Conservation (phyloP, 2,797 vertebrate genomes). For the Rhodeus uyekii region DNA sequence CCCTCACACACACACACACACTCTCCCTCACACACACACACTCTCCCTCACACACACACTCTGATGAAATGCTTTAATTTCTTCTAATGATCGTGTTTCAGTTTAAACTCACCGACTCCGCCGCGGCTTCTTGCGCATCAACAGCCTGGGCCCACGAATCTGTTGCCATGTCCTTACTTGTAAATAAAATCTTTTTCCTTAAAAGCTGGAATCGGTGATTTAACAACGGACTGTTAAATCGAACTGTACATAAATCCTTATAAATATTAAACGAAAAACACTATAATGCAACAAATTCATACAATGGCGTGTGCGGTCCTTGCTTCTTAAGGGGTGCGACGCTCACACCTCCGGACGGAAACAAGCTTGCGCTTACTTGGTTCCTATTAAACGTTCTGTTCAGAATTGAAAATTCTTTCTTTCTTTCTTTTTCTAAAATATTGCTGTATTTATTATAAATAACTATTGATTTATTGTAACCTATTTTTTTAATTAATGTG, state of each 20-base stretch:
- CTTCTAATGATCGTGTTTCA: neutral
- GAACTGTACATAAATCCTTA: neutral
- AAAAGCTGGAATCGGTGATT: neutral
- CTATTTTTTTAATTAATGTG: too few relatives aligned
- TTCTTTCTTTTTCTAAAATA: too few relatives aligned
- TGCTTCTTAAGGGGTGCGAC: conserved; percentile 49
- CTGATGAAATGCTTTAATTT: too few relatives aligned
- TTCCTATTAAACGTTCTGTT: conserved; percentile 55
- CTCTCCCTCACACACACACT: too few relatives aligned
- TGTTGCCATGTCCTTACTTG: conserved; percentile 80
- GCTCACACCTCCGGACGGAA: conserved; percentile 57
- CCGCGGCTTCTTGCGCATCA: conserved; percentile 92
- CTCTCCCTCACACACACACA: too few relatives aligned
- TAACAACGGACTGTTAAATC: neutral
- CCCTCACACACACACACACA: too few relatives aligned
- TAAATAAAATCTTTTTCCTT: conserved; percentile 17
- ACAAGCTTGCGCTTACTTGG: neutral
- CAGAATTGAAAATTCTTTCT: neutral
- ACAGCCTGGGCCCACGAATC: conserved; percentile 95
- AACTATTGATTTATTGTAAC: too few relatives aligned
- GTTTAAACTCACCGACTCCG: conserved; percentile 83
- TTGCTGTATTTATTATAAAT: too few relatives aligned
- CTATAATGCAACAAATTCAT: conserved; percentile 57
- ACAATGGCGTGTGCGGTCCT: conserved; percentile 73
- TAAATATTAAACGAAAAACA: conserved; percentile 2